Conservation (phyloP, 2,888 invertebrate genomes). For the Nowickia ferox region DNA sequence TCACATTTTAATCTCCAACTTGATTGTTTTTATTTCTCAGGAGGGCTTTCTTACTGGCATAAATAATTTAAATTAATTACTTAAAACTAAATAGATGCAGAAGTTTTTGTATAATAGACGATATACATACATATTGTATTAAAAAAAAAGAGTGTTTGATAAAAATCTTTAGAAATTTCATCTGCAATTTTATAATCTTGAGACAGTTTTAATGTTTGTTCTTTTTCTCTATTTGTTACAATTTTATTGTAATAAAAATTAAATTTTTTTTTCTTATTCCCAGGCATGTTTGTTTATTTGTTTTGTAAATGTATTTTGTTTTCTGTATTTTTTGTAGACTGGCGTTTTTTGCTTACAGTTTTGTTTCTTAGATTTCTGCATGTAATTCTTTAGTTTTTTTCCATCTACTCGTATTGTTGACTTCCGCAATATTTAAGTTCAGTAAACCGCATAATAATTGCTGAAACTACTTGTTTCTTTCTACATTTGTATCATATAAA, state of each 20-base stretch:
- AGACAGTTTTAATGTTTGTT: constrained; percentile 35
- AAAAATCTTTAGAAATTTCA: constrained; percentile 32
- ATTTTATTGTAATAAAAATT: constrained; percentile 39
- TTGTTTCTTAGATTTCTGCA: constrained; percentile 33
- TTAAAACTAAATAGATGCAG: not conserved
- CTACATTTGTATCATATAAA: not conserved
- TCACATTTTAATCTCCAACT: constrained; percentile 36
- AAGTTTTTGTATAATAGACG: not conserved
- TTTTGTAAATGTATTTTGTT: constrained; percentile 21
- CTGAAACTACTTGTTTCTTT: constrained; percentile 52
- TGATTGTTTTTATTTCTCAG: constrained; percentile 6
- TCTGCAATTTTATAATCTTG: constrained; percentile 50
- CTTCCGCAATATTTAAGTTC: constrained; percentile 74
- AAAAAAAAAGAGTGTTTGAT: constrained; percentile 9
- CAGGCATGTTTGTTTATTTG: constrained; percentile 33
- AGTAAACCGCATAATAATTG: constrained; percentile 74
- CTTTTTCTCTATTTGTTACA: constrained; percentile 34
- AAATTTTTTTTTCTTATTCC: constrained; percentile 30
- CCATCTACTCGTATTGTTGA: constrained; percentile 50
- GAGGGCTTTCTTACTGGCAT: constrained; percentile 5
- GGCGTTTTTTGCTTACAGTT: constrained; percentile 8
- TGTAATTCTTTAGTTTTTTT: constrained; percentile 36
- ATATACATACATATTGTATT: not conserved
- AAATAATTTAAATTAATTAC: constrained; percentile 55
- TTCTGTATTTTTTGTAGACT: constrained; percentile 9